Evolutionary conservation across 2,797 vertebrate genomes (phyloP).

Genomic region (Tangara arthus): DNA sequence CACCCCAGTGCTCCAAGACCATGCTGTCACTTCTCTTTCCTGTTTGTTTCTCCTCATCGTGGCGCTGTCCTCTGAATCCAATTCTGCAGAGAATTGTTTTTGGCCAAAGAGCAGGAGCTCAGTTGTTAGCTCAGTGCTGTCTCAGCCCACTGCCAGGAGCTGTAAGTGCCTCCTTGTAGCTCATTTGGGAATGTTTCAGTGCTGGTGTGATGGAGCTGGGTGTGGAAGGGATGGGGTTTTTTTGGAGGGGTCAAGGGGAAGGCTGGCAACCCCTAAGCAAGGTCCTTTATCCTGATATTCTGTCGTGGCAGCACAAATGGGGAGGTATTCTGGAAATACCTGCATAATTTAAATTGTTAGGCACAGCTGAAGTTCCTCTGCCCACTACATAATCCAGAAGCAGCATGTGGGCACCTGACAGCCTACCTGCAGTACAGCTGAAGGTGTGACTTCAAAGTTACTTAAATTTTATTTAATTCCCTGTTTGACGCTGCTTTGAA

Average conservation of each 20-base stretch:
- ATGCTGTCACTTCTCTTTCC: background rate
- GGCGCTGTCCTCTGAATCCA: background rate
- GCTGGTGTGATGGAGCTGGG: background rate
- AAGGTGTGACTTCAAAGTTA: background rate
- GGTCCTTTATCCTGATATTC: background rate
- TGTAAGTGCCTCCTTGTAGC: background rate
- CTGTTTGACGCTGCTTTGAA: background rate
- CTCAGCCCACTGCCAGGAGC: background rate
- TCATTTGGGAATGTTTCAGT: background rate
- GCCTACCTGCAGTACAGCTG: background rate
- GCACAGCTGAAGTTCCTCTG: accelerated
- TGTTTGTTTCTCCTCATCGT: background rate
- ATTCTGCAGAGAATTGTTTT: background rate
- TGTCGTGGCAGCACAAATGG: background rate
- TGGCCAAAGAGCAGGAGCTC: background rate
- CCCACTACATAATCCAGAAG: background rate
- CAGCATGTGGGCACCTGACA: background rate
- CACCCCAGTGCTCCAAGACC: background rate
- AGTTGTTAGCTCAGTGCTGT: background rate
- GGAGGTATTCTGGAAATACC: background rate
- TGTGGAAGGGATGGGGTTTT: accelerated
- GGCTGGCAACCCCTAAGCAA: background rate
- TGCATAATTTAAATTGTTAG: background rate
- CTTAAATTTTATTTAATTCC: background rate
- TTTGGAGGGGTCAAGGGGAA: background rate